Conservation (phyloP, 2,888 invertebrate genomes). For the Scaptomyza caliginosa region DNA sequence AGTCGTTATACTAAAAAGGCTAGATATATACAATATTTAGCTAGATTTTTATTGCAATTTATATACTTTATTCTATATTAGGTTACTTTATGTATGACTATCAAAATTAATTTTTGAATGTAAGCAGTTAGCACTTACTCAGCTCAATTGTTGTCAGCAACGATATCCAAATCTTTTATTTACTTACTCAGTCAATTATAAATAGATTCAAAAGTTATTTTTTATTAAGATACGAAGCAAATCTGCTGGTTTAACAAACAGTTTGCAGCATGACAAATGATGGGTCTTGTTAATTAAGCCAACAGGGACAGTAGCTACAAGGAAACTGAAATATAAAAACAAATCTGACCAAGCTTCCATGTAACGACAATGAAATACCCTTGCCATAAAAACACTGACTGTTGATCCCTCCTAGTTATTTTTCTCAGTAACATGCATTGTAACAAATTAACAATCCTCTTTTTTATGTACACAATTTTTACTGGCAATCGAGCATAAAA, state of each 20-base stretch:
- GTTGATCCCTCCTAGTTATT: not conserved
- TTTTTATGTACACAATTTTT: not conserved
- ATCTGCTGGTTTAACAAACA: slow-evolving; percentile 1
- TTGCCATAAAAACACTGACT: not conserved
- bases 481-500: slow-evolving; percentile 22
- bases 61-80: no score
- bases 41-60: no score
- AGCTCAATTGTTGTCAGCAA: no score
- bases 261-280: slow-evolving; percentile 24
- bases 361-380: not conserved
- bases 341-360: not conserved
- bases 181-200: not conserved
- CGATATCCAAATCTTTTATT: not conserved
- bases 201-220: not conserved
- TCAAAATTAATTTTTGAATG: no score
- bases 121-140: no score
- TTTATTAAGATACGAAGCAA: not conserved
- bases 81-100: no score
- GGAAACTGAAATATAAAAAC: slow-evolving; percentile 1
- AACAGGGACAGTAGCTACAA: slow-evolving; percentile 19
- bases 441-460: not conserved
- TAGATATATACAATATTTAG: no score
- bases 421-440: not conserved
- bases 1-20: no score
- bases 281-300: slow-evolving; percentile 44